Base-by-base conservation (phyloP, 2,888 invertebrate genomes). In the Notocelia uddmanniana region DNA sequence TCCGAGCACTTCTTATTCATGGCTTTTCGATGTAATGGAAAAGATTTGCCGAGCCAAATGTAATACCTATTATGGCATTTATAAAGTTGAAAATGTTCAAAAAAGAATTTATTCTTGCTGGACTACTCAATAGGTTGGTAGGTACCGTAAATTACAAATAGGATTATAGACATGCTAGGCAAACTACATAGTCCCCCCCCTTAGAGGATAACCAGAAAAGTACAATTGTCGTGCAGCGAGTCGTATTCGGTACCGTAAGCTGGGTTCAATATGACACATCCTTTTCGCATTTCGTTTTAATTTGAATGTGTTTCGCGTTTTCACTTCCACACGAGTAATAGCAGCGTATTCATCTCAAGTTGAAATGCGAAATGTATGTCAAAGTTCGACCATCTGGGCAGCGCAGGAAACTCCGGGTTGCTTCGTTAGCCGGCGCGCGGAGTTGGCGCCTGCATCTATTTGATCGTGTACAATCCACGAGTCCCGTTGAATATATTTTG, bases 361-460 rank as follows among this genome's bases (percentile, higher is more conserved):
- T 45, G n/a, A n/a, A 31, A 45, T 45, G 45, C 45, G 8, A 45
- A n/a, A 45, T 8, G 8, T 45, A n/a, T 6, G 45, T 45, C n/a
- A n/a, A 5, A n/a, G n/a, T 8, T 45, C 1, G 1, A 45, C 3
- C n/a, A 15, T n/a, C n/a, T 48, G 55, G 19, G 21, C 26, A 48
- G 31, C 50, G 23, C 67, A 52, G 60, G 41, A 52, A 72, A 67
- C 60, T 52, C 15, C 31, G 54, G 31, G 15, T 26, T 57, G 72
- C 72, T 72, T 72, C 72, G 72, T 68, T 72, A 72, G 67, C 13
- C 21, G 8, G 41, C 41, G 19, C 19, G 69, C 37, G 41, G 67
- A 72, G 67, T 72, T 72, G 59, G 68, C 54, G 72, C 66, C 71
- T 71, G 71, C 66, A 34, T 19, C 54, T 54, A 60, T 67, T 67